These are phyloP conservation scores for Danaus plexippus DNA, from an alignment of 1,140 invertebrate species.

Conservation along the genomic window DNA sequence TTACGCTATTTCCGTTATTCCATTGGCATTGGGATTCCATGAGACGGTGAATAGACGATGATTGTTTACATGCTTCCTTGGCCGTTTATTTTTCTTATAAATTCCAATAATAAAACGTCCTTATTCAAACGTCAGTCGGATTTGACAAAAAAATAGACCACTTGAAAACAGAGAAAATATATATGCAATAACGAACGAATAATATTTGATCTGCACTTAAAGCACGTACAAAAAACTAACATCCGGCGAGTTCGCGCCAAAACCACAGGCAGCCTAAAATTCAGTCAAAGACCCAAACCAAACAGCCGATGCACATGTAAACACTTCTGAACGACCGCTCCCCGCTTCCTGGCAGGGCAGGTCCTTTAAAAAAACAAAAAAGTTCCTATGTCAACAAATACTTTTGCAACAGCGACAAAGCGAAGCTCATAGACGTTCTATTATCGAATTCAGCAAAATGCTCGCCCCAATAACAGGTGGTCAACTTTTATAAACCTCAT, in stretches of 20 bases:
- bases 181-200: slow-evolving; percentile 4
- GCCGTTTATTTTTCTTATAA: too few species aligned
- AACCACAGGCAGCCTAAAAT: slow-evolving; percentile 48
- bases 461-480: slow-evolving; percentile 43
- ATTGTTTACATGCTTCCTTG: too few species aligned
- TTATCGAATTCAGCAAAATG: slow-evolving; percentile 27
- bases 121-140: too few species aligned
- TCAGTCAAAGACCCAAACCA: slow-evolving; percentile 54
- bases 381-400: slow-evolving; percentile 36
- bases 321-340: slow-evolving; percentile 45
- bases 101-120: too few species aligned
- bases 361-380: slow-evolving; percentile 27
- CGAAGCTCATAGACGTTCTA: slow-evolving; percentile 19
- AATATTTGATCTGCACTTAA: slow-evolving; percentile 57
- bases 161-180: slow-evolving; percentile 1
- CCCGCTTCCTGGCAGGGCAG: slow-evolving; percentile 35
- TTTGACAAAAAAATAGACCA: too few species aligned
- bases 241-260: slow-evolving; percentile 50
- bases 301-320: slow-evolving; percentile 53
- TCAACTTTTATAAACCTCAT: slow-evolving; percentile 33
- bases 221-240: slow-evolving; percentile 36
- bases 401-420: slow-evolving; percentile 21
- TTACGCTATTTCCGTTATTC: slow-evolving; percentile 34
- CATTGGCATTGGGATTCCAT: slow-evolving; percentile 22
- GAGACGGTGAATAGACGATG: too few species aligned